These are phyloP conservation scores for Neodiprion lecontei DNA, from an alignment of 1,140 invertebrate species.

Conservation along the genomic window DNA sequence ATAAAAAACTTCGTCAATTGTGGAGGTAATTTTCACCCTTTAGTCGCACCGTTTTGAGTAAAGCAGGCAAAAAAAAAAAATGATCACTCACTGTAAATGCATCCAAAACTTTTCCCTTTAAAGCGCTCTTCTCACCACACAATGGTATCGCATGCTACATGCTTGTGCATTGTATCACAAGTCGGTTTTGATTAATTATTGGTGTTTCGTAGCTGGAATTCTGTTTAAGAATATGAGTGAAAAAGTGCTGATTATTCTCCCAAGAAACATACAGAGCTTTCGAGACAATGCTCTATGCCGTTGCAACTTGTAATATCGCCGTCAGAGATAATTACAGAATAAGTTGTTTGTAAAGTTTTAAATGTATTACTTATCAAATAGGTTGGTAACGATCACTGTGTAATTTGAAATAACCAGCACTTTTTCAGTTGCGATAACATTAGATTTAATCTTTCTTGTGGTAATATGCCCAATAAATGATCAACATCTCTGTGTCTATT, in stretches of 20 bases:
- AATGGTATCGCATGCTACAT: constrained; percentile 1
- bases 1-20: no score
- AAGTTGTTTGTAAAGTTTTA: not conserved
- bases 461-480: constrained; percentile 35
- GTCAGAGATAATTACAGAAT: no score
- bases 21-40: no score
- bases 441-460: not conserved
- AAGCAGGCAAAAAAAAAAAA: not conserved
- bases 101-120: not conserved
- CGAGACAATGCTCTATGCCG: no score
- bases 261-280: no score
- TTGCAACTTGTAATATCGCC: no score
- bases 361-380: not conserved
- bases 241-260: not conserved
- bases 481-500: constrained; percentile 53
- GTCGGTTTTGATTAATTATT: not conserved
- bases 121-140: not conserved
- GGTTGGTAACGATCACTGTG: no score
- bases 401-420: not conserved
- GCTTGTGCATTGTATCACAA: constrained; percentile 2
- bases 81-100: not conserved
- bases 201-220: not conserved
- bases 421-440: not conserved
- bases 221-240: not conserved
- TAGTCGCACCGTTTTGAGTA: no score